Base-by-base conservation (phyloP, 2,113 vertebrate genomes). In the Dasyurus viverrinus region DNA sequence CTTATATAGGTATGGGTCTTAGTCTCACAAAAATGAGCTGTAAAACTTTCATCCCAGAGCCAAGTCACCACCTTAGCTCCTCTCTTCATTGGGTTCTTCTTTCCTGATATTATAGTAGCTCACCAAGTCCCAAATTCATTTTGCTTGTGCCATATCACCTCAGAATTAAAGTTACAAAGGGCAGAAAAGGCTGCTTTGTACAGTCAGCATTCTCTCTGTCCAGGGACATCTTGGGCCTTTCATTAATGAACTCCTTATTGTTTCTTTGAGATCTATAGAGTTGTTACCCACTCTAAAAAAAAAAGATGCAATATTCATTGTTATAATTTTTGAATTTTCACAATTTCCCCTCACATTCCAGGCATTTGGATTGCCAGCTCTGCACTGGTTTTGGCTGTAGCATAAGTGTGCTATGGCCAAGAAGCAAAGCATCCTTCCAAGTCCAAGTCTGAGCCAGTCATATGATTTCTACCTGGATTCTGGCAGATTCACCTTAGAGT, bases 171-270 rank as follows among this genome's bases (percentile, higher is more conserved):
- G 48, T n/a, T 96, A 91, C 48, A 0, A 5, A 89, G 57, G 19
- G 90, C 16, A 93, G 53, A 89, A 68, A 24, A 42, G 36, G 30
- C 36, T 50, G 14, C 52, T 42, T 92, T 93, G 76, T 90, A 55
- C 16, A 36, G 11, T 54, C 50, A 53, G 11, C 26, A 46, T 48
- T 57, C 25, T 89, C 16, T 55, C 30, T 90, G 50, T 60, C 89
- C 53, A 90, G 14, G 0, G 23, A 54, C 50, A 60, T 23, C 27
- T 19, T 22, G 42, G 54, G 92, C 76, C 89, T 27, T 95, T 91
- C 90, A 97, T 95, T 92, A 96, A 76, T n/a, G 91, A 90, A 91
- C 90, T 93, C 53, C 90, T 95, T 95, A 46, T 91, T 93, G 95
- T 93, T 89, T 96, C 23, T 19, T 94, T 27, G 47, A 68, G 89